Base-by-base conservation (phyloP, 2,113 vertebrate genomes). In the Halcyon senegalensis region DNA sequence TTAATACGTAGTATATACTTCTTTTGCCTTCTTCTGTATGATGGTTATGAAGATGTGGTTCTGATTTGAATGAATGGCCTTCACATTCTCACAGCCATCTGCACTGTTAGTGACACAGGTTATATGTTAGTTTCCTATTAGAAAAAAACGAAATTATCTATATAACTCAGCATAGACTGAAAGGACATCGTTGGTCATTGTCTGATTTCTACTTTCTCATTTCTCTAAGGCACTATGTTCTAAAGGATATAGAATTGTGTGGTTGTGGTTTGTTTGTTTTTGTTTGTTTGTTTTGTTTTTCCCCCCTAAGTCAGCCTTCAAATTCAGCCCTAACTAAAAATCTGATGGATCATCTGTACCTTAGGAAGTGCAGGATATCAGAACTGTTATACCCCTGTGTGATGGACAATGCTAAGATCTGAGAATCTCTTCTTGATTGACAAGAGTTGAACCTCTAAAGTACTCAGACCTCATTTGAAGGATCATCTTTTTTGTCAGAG, bases 371-470 rank as follows among this genome's bases (percentile, higher is more conserved):
- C 43, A 68, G 46, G 27, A 46, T 86, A 77, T 66, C 58, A 84
- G 46, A 25, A 70, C 48, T 75, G 16, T 44, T 75, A 84, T 21
- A 81, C 2, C 3, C 13, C 13, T 46, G 6, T 74, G 56, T 95
- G 91, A 87, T 48, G 66, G 80, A 89, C 93, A 91, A 56, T 9
- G 58, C 11, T 56, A 92, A 78, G 56, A 78, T 84, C 69, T 89
- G 69, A 87, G 94, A 93, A 95, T 68, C 73, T 89, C 48, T 30
- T 84, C 35, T 1, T 73, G 74, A 91, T 33, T 89, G 87, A 84
- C 74, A 91, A 79, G 58, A 9, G 53, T 44, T 95, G 77, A 96
- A 95, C 81, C 87, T 88, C 60, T 79, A 68, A 81, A 58, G 62
- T 93, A 95, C 73, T 86, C 56, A 68, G 69, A 75, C 50, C 62